phyloP scores from a whole-genome alignment of 2,888 invertebrate genomes.

The Punctoribates punctum region DNA sequence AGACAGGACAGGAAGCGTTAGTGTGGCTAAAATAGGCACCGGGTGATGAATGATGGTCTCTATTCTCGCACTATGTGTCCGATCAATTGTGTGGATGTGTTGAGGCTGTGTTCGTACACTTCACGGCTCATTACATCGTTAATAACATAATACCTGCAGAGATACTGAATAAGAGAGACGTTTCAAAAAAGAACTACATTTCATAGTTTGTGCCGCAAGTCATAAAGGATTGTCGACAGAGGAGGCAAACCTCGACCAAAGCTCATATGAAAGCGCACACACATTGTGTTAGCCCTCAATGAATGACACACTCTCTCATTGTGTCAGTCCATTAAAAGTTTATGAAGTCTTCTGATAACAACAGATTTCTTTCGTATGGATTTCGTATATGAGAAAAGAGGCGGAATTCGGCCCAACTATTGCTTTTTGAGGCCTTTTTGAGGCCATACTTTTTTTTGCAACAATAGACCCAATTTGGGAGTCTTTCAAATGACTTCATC shows the following conservation, averaged over 20 bases:
- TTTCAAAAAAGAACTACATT: slow-evolving; percentile 4
- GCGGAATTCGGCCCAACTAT: background rate
- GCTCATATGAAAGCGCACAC: background rate
- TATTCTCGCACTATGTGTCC: slow-evolving; percentile 23
- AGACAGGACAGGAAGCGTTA: slow-evolving; percentile 23
- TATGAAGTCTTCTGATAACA: slow-evolving; percentile 33
- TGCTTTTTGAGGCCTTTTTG: background rate
- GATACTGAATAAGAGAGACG: slow-evolving; percentile 18
- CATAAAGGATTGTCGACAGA: slow-evolving; percentile 27
- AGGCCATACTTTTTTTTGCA: background rate
- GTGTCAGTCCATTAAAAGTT: slow-evolving; percentile 30
- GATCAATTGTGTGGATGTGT: slow-evolving; percentile 23
- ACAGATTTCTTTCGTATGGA: background rate
- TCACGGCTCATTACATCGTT: slow-evolving; percentile 41
- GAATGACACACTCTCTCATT: slow-evolving; percentile 5
- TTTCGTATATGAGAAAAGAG: slow-evolving; percentile 5
- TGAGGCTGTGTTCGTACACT: slow-evolving; percentile 16
- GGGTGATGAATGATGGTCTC: slow-evolving; percentile 21
- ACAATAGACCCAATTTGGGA: slow-evolving; percentile 30
- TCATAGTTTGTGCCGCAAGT: background rate
- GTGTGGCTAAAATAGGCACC: slow-evolving; percentile 21
- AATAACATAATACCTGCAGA: slow-evolving; percentile 34
- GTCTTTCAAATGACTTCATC: slow-evolving; percentile 29
- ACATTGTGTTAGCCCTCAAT: background rate
- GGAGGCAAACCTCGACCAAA: background rate